These are phyloP conservation scores for Lonchura striata DNA, from an alignment of 2,113 vertebrate genomes.

Conservation along the genomic window DNA sequence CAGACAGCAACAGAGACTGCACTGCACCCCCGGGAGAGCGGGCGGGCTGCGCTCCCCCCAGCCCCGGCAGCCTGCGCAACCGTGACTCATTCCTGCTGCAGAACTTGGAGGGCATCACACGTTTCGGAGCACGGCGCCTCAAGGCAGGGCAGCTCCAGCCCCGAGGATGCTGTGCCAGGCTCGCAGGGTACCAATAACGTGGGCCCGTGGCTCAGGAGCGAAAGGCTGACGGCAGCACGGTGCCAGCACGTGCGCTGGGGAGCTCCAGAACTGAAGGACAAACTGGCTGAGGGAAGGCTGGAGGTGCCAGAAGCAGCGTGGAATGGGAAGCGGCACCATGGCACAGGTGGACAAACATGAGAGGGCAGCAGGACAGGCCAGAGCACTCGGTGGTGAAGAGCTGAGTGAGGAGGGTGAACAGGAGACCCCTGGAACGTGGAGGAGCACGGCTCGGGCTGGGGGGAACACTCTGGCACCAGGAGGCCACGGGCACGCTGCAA, in stretches of 20 bases:
- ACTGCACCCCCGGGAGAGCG: constrained; percentile 19
- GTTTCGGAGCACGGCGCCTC: neutral
- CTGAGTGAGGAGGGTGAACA: neutral
- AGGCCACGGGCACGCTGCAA: fast-evolving
- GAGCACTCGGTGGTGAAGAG: fast-evolving
- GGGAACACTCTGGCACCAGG: neutral
- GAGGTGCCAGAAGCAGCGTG: fast-evolving
- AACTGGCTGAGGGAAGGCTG: neutral
- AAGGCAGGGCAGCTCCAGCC: neutral
- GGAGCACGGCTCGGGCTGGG: fast-evolving
- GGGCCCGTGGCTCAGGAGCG: fast-evolving
- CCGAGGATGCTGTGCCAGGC: neutral
- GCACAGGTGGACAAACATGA: neutral
- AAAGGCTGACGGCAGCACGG: neutral
- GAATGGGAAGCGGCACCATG: neutral
- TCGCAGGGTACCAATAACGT: neutral
- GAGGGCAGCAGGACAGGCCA: neutral
- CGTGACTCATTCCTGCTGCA: constrained; percentile 43
- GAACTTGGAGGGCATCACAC: neutral
- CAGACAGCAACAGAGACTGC: constrained; percentile 33
- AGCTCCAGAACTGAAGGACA: neutral
- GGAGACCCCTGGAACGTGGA: neutral
- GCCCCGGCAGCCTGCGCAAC: neutral
- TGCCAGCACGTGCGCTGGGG: fast-evolving
- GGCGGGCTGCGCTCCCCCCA: neutral